These are phyloP conservation scores for Enteromius anoplus DNA, from an alignment of 2,797 vertebrate species.

Conservation along the genomic window DNA sequence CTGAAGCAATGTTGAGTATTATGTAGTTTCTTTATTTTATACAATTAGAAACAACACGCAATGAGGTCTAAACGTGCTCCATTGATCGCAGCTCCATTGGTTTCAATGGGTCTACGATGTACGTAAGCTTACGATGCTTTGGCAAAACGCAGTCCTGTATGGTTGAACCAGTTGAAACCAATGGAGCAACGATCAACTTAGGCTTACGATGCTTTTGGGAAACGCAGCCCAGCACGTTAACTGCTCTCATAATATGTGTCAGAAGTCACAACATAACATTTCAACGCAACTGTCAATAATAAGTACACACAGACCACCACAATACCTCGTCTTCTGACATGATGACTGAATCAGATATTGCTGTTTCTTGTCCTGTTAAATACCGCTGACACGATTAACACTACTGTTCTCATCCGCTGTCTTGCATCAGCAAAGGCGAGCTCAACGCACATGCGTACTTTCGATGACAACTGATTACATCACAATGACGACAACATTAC, in stretches of 20 bases:
- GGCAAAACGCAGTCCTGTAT: no score
- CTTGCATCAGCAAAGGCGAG: constrained; percentile 55
- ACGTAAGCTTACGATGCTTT: no score
- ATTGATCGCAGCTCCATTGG: no score
- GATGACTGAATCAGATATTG: neutral
- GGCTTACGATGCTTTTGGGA: no score
- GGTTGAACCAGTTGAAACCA: no score
- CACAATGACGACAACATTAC: neutral
- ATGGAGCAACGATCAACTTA: no score
- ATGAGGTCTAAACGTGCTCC: neutral
- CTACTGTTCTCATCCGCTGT: neutral
- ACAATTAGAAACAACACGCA: neutral
- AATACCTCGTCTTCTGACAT: constrained; percentile 64
- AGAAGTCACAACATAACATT: constrained; percentile 33
- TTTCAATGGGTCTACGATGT: no score
- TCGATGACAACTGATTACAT: constrained; percentile 15
- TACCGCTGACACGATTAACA: neutral
- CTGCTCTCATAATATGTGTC: neutral
- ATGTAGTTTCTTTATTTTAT: neutral
- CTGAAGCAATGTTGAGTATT: neutral
- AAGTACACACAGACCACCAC: neutral
- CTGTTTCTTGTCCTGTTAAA: neutral
- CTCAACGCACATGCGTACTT: constrained; percentile 39
- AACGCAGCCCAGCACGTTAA: neutral
- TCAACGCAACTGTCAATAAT: neutral